Conservation (phyloP, 1,140 invertebrate species). For the Drosophila ambigua region DNA sequence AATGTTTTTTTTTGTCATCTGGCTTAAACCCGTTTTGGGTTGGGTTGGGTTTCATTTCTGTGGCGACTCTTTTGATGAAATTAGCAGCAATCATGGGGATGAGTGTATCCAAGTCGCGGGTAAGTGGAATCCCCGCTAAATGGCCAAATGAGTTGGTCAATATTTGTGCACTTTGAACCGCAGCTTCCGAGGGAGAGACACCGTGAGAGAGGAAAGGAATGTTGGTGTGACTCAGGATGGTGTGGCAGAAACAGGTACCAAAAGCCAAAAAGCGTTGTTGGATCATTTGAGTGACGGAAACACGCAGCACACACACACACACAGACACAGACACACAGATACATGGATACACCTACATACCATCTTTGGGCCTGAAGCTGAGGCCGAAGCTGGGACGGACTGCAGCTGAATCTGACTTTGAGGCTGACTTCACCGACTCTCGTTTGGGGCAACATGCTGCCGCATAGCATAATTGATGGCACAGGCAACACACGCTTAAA, state of each 20-base stretch:
- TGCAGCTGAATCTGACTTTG: slow-evolving; percentile 9
- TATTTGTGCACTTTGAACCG: slow-evolving; percentile 67
- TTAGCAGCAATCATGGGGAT: slow-evolving; percentile 7
- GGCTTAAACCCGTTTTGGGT: slow-evolving; percentile 28
- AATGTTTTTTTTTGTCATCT: not conserved
- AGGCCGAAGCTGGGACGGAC: slow-evolving; percentile 18
- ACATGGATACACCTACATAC: slow-evolving; percentile 50
- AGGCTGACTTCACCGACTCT: not conserved
- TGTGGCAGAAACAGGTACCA: slow-evolving; percentile 49
- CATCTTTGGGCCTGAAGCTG: slow-evolving; percentile 59
- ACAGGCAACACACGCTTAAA: slow-evolving; percentile 70
- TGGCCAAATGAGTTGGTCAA: slow-evolving; percentile 58
- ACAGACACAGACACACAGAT: too few relatives aligned
- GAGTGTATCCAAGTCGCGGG: slow-evolving; percentile 39
- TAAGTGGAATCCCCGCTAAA: slow-evolving; percentile 33
- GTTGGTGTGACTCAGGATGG: slow-evolving; percentile 42
- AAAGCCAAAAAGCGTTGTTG: slow-evolving; percentile 5
- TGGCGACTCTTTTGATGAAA: slow-evolving; percentile 30
- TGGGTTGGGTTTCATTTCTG: not conserved
- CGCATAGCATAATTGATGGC: slow-evolving; percentile 70
- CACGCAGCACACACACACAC: slow-evolving; percentile 1
- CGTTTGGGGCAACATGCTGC: slow-evolving; percentile 64
- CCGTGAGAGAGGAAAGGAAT: slow-evolving; percentile 16
- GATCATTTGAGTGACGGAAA: slow-evolving; percentile 21
- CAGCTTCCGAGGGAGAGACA: slow-evolving; percentile 8